Evolutionary conservation across 1,140 invertebrate species (phyloP).

Genomic region (Drosophila varians): DNA sequence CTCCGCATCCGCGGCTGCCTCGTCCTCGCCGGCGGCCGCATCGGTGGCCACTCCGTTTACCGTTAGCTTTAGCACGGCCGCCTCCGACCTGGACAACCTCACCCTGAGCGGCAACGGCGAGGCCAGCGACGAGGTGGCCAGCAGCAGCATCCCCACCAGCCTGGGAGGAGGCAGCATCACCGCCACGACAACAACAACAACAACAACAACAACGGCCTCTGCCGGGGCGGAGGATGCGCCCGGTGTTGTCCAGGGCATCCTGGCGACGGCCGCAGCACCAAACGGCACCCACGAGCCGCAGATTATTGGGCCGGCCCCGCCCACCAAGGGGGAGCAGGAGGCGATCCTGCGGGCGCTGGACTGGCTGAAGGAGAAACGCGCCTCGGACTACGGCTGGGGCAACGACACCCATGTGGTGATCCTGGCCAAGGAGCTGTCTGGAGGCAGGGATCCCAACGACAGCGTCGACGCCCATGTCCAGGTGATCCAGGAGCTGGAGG

Average conservation of each 20-base stretch:
- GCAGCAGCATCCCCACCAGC: constrained; percentile 15
- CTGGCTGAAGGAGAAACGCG: constrained; percentile 88
- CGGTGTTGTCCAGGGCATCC: neutral
- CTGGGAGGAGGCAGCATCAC: neutral
- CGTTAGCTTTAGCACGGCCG: constrained; percentile 25
- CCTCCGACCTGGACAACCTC: constrained; percentile 3
- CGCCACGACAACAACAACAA: constrained; percentile 9
- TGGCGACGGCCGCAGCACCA: constrained; percentile 14
- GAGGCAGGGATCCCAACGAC: constrained; percentile 84
- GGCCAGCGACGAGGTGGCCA: constrained; percentile 45
- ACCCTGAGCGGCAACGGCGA: constrained; percentile 28
- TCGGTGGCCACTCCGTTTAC: constrained; percentile 15
- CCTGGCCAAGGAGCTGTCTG: constrained; percentile 85
- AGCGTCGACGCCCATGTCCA: constrained; percentile 73
- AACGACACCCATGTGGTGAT: constrained; percentile 90
- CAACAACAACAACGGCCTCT: constrained; percentile 1
- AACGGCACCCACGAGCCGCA: constrained; percentile 54
- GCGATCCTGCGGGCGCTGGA: constrained; percentile 87
- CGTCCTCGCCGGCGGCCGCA: neutral
- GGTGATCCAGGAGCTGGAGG: constrained; percentile 85
- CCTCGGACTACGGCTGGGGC: constrained; percentile 90
- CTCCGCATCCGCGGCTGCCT: neutral
- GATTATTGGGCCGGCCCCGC: constrained; percentile 78
- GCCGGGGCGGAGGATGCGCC: neutral
- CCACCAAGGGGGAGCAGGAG: constrained; percentile 84